These are phyloP conservation scores for Dolichallabes microphthalmus DNA, from an alignment of 2,113 vertebrate genomes.

Conservation along the genomic window DNA sequence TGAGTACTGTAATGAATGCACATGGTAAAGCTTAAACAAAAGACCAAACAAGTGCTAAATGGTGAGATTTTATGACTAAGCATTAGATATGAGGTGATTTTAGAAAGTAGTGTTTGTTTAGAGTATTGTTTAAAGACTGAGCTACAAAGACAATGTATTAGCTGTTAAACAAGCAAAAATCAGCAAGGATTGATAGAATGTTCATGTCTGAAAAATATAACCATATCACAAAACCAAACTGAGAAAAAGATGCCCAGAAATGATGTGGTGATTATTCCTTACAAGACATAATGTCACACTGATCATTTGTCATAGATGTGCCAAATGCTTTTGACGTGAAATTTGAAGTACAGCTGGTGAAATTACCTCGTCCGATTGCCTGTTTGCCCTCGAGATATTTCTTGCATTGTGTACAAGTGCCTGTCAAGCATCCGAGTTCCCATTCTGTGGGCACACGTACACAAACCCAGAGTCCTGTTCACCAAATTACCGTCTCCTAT, in stretches of 20 bases:
- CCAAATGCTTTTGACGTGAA: slow-evolving; percentile 23
- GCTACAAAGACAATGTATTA: slow-evolving; percentile 6
- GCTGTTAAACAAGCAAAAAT: slow-evolving; percentile 37
- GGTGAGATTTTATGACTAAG: slow-evolving; percentile 8
- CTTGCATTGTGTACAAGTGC: slow-evolving; percentile 24
- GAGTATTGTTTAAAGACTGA: slow-evolving; percentile 2
- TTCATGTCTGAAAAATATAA: slow-evolving; percentile 30
- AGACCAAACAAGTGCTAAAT: slow-evolving; percentile 19
- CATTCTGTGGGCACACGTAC: neutral
- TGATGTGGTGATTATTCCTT: slow-evolving; percentile 44
- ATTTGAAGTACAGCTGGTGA: slow-evolving; percentile 36
- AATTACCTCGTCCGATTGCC: slow-evolving; percentile 14
- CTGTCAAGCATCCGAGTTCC: slow-evolving; percentile 4
- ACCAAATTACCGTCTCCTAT: slow-evolving; percentile 40
- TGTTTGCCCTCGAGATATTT: slow-evolving; percentile 17
- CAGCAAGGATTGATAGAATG: neutral
- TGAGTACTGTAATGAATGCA: slow-evolving; percentile 48
- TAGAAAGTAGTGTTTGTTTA: slow-evolving; percentile 18
- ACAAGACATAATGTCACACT: slow-evolving; percentile 39
- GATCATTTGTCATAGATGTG: slow-evolving; percentile 41
- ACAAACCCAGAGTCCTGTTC: slow-evolving; percentile 22
- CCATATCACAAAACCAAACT: slow-evolving; percentile 17
- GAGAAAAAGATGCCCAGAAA: slow-evolving; percentile 15
- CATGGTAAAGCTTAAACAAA: slow-evolving; percentile 22
- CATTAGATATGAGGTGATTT: slow-evolving; percentile 12